A percentile compares a stretch with the other conserved stretches of the same genome.
These are phyloP conservation scores for Drosophila nannoptera DNA, from an alignment of 1,140 invertebrate genomes.

Conservation along the genomic window DNA sequence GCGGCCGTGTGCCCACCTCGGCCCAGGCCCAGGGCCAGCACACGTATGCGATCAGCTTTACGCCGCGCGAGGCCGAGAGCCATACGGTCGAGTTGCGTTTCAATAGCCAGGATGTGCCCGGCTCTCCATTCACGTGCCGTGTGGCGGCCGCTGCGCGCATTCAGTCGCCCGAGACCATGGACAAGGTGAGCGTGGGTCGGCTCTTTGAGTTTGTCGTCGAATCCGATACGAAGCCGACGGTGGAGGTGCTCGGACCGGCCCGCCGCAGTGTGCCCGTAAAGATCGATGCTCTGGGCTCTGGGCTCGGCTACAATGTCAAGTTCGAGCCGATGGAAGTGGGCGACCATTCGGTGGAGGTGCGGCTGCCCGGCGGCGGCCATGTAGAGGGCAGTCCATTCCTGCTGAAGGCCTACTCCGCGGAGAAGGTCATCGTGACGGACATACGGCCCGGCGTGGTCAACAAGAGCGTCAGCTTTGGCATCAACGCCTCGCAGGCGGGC, in stretches of 20 bases:
- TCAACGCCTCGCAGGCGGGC: slow-evolving; percentile 87
- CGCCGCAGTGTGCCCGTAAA: slow-evolving; percentile 85
- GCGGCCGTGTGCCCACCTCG: slow-evolving; percentile 95
- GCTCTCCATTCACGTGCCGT: slow-evolving; percentile 88
- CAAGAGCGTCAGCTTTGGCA: slow-evolving; percentile 95
- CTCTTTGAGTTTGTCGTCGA: slow-evolving; percentile 92
- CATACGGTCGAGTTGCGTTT: slow-evolving; percentile 97
- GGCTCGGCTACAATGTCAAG: slow-evolving; percentile 83
- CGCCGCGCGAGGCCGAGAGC: slow-evolving; percentile 91
- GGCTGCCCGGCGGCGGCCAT: slow-evolving; percentile 86
- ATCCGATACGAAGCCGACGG: slow-evolving; percentile 85
- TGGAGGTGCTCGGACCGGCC: slow-evolving; percentile 88
- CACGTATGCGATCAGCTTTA: slow-evolving; percentile 98
- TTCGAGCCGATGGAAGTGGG: slow-evolving; percentile 95
- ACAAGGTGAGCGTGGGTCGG: slow-evolving; percentile 94
- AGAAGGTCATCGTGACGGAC: slow-evolving; percentile 90
- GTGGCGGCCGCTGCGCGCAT: slow-evolving; percentile 87
- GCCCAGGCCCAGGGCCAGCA: slow-evolving; percentile 96
- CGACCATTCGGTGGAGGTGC: slow-evolving; percentile 94
- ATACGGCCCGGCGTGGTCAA: slow-evolving; percentile 93
- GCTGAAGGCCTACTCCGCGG: slow-evolving; percentile 96
- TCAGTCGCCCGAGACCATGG: slow-evolving; percentile 87
- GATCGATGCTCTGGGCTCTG: slow-evolving; percentile 79
- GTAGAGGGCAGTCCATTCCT: slow-evolving; percentile 96
- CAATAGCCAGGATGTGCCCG: slow-evolving; percentile 96